Evolutionary conservation across 2,888 invertebrate species (phyloP).

Genomic region (Xestia sexstrigata): DNA sequence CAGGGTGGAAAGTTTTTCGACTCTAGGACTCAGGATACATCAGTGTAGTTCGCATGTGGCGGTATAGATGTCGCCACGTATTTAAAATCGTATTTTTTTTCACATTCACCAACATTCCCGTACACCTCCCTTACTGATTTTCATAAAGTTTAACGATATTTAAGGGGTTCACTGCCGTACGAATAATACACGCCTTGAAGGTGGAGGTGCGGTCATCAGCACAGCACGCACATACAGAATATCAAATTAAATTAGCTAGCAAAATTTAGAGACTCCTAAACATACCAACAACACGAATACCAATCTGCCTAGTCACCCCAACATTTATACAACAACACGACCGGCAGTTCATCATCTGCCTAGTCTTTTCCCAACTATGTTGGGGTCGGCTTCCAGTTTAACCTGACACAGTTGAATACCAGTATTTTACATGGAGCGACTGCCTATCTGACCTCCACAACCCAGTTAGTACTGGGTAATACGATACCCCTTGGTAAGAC

Average conservation of each 20-base stretch:
- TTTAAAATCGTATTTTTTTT: not conserved
- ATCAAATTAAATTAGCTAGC: not conserved
- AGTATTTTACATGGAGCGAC: too few species aligned
- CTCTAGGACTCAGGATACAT: not conserved
- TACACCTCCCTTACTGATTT: not conserved
- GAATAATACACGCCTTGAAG: not conserved
- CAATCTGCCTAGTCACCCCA: too few species aligned
- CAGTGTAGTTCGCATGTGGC: not conserved
- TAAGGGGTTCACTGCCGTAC: not conserved
- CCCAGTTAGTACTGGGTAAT: too few species aligned
- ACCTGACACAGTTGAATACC: too few species aligned
- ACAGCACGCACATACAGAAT: not conserved
- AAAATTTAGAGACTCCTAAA: not conserved
- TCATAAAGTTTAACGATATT: not conserved
- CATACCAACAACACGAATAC: too few species aligned
- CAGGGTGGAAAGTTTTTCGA: not conserved
- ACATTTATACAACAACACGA: too few species aligned
- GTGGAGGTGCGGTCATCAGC: not conserved
- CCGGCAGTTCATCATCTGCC: too few species aligned
- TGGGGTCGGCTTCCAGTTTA: too few species aligned
- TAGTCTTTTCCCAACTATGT: too few species aligned
- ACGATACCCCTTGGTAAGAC: too few species aligned
- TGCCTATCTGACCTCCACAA: too few species aligned
- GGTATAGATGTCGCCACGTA: not conserved
- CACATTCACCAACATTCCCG: conserved; percentile 18